These are phyloP conservation scores for Melanotaenia maccullochi DNA, from an alignment of 2,797 vertebrate genomes.

Conservation along the genomic window DNA sequence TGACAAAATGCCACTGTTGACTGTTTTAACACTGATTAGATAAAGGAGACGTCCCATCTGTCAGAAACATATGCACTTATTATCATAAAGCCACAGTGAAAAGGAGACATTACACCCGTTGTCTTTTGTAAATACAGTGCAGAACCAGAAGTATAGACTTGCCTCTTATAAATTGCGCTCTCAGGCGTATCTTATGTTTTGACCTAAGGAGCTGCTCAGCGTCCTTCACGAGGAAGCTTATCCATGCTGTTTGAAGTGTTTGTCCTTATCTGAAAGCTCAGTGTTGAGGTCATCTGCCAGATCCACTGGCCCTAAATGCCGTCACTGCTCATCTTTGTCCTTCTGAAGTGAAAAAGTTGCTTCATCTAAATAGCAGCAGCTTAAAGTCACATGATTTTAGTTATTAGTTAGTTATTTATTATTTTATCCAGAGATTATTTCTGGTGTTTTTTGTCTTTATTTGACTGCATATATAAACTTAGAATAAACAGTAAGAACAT, in stretches of 20 bases:
- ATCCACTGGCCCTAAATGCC: conserved; percentile 18
- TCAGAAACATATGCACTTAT: conserved; percentile 11
- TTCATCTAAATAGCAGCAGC: neutral
- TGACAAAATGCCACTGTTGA: conserved; percentile 55
- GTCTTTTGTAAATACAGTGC: conserved; percentile 42
- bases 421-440: neutral
- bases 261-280: conserved; percentile 66
- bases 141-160: conserved; percentile 5
- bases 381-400: neutral
- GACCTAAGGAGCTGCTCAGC: conserved; percentile 44
- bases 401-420: neutral
- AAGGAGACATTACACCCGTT: conserved; percentile 12
- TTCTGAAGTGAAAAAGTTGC: neutral
- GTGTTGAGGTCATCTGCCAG: conserved; percentile 58
- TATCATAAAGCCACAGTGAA: conserved; percentile 2
- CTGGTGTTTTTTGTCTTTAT: no score
- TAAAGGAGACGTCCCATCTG: conserved; percentile 33
- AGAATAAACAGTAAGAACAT: no score
- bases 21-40: conserved; percentile 51
- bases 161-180: conserved; percentile 25
- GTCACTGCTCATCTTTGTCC: conserved; percentile 2
- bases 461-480: no score
- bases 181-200: conserved; percentile 59
- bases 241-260: conserved; percentile 71
- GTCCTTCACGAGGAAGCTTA: conserved; percentile 68